Evolutionary conservation across 2,888 invertebrate species (phyloP).

Genomic region (Drosophila robusta): DNA sequence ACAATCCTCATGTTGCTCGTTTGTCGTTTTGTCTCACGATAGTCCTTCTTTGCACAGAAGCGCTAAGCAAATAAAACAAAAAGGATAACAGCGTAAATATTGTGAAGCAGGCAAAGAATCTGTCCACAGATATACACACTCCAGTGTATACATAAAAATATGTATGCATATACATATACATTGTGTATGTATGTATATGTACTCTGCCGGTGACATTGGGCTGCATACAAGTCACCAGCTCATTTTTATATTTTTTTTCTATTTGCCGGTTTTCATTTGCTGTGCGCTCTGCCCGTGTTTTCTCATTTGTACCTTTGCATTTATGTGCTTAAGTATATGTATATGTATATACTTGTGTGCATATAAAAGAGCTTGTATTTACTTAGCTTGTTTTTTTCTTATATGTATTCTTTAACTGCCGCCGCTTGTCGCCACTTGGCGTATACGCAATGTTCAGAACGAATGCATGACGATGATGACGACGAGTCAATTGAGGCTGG

Average conservation of each 20-base stretch:
- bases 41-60: slow-evolving; percentile 78
- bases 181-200: slow-evolving; percentile 5
- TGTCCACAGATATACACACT: slow-evolving; percentile 30
- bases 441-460: slow-evolving; percentile 55
- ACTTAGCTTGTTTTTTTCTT: slow-evolving; percentile 27
- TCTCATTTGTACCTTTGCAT: slow-evolving; percentile 34
- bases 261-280: slow-evolving; percentile 55
- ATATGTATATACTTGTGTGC: not conserved
- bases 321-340: slow-evolving; percentile 20
- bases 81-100: slow-evolving; percentile 78
- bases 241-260: slow-evolving; percentile 29
- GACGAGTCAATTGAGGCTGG: slow-evolving; percentile 56
- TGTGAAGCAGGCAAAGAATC: slow-evolving; percentile 57
- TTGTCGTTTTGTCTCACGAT: slow-evolving; percentile 59
- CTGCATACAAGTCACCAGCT: slow-evolving; percentile 43
- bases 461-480: slow-evolving; percentile 22
- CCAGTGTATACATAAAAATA: slow-evolving; percentile 25
- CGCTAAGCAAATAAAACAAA: slow-evolving; percentile 82
- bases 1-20: slow-evolving; percentile 42
- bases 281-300: slow-evolving; percentile 33
- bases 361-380: slow-evolving; percentile 26
- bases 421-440: slow-evolving; percentile 38
- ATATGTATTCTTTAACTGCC: slow-evolving; percentile 14
- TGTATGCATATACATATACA: slow-evolving; percentile 7
- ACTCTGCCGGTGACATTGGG: slow-evolving; percentile 61